Evolutionary conservation across 1,140 invertebrate species (phyloP).

Genomic region (Lepidurus couesii): DNA sequence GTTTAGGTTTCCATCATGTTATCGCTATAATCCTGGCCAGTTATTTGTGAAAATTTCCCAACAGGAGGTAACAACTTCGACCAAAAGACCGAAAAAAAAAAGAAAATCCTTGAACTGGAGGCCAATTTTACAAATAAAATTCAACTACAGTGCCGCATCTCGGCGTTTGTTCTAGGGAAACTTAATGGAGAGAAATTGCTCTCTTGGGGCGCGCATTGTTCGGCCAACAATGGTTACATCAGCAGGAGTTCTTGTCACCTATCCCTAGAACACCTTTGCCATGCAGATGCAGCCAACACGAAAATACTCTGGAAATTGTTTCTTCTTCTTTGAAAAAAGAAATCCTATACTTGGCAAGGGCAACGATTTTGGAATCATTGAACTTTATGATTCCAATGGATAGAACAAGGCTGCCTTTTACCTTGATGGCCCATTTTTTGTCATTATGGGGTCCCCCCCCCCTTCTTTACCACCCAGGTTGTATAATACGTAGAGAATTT

Average conservation of each 20-base stretch:
- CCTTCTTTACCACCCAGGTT: too few relatives aligned
- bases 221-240: background rate
- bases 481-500: too few relatives aligned
- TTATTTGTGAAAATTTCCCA: background rate
- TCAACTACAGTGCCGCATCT: background rate
- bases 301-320: too few relatives aligned
- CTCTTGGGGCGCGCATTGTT: background rate
- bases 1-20: background rate
- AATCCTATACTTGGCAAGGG: too few relatives aligned
- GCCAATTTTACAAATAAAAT: background rate
- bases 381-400: too few relatives aligned
- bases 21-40: background rate
- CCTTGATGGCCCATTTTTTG: too few relatives aligned
- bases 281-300: too few relatives aligned
- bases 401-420: too few relatives aligned
- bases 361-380: too few relatives aligned
- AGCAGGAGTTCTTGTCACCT: conserved; percentile 14
- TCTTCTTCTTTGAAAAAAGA: too few relatives aligned
- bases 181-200: background rate
- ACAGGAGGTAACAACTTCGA: background rate
- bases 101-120: background rate
- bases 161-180: background rate
- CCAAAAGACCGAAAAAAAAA: background rate
- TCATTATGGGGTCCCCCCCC: too few relatives aligned
- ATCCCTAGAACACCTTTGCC: background rate